Evolutionary conservation across 1,140 invertebrate genomes (phyloP).

Genomic region (Tetraneura akinire): DNA sequence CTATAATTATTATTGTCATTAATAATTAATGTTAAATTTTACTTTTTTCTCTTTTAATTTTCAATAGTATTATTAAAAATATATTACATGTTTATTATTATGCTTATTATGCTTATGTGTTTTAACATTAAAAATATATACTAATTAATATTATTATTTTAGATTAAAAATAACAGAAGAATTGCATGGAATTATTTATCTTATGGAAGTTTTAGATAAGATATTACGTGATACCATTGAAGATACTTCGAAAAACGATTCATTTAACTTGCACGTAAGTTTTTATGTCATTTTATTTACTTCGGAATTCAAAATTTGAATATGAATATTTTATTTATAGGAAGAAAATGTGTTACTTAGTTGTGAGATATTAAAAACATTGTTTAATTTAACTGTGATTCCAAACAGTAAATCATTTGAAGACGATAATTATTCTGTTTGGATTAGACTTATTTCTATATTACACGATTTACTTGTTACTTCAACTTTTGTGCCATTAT

Average conservation of each 20-base stretch:
- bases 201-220: slow-evolving; percentile 79
- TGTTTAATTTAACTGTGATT: slow-evolving; percentile 78
- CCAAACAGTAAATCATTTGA: slow-evolving; percentile 52
- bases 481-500: slow-evolving; percentile 64
- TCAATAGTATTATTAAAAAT: too few relatives aligned
- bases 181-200: slow-evolving; percentile 76
- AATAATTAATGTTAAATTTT: too few relatives aligned
- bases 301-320: neutral
- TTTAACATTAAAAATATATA: too few relatives aligned
- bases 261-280: neutral
- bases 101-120: too few relatives aligned
- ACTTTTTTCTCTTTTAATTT: too few relatives aligned
- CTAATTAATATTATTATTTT: slow-evolving; percentile 30
- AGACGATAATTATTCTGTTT: slow-evolving; percentile 71
- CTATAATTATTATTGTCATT: too few relatives aligned
- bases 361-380: slow-evolving; percentile 83
- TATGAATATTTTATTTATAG: slow-evolving; percentile 58
- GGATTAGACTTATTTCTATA: slow-evolving; percentile 71
- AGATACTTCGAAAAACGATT: slow-evolving; percentile 26
- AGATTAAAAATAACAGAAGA: slow-evolving; percentile 74
- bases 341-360: slow-evolving; percentile 70
- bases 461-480: slow-evolving; percentile 73
- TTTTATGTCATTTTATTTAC: neutral
- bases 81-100: too few relatives aligned
- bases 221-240: slow-evolving; percentile 60